Conservation (phyloP, 2,888 invertebrate genomes). For the Oasisia sp. region DNA sequence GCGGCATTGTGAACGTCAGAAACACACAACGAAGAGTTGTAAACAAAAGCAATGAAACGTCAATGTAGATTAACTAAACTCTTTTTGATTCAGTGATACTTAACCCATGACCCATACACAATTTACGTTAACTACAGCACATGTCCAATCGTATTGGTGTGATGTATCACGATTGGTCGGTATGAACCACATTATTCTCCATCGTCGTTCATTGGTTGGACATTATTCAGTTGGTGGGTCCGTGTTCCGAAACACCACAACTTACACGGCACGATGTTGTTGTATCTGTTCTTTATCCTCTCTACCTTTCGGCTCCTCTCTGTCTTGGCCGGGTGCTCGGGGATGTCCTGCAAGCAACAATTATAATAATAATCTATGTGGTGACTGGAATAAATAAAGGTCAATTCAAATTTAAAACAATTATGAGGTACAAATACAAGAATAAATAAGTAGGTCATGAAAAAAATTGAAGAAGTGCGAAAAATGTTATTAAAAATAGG, state of each 20-base stretch:
- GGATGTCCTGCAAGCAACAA: background rate
- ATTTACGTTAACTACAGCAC: background rate
- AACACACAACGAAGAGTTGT: background rate
- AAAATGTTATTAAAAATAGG: too few relatives aligned
- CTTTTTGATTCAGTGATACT: too few relatives aligned
- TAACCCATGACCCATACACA: background rate
- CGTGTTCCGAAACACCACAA: background rate
- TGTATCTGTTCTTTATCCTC: conserved; percentile 41
- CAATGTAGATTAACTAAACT: too few relatives aligned
- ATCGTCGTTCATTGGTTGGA: background rate
- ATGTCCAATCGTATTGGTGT: background rate
- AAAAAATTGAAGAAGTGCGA: too few relatives aligned
- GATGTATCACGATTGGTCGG: background rate
- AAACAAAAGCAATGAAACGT: too few relatives aligned
- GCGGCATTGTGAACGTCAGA: background rate
- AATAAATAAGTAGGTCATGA: too few relatives aligned
- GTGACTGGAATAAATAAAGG: too few relatives aligned
- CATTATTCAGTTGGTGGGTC: background rate
- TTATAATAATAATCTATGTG: too few relatives aligned
- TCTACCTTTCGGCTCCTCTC: background rate
- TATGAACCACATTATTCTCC: background rate
- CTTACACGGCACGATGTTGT: conserved; percentile 46
- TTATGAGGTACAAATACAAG: too few relatives aligned
- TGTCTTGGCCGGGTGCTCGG: background rate
- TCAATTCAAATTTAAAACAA: too few relatives aligned